Conservation (phyloP, 2,888 invertebrate genomes). For the Polietes domitor region DNA sequence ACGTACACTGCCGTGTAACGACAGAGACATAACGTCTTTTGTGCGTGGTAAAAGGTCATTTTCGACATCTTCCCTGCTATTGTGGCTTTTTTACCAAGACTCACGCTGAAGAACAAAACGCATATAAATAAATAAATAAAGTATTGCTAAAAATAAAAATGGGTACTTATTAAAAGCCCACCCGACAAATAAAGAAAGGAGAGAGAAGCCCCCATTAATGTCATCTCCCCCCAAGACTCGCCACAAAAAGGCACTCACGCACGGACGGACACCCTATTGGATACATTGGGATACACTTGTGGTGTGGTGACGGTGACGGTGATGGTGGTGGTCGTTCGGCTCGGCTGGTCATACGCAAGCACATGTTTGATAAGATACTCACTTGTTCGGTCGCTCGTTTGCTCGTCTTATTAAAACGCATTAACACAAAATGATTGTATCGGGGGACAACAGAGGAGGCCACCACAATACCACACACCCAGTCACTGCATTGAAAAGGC, state of each 20-base stretch:
- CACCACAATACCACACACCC: not conserved
- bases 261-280: not conserved
- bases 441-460: not conserved
- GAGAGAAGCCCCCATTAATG: not conserved
- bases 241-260: not conserved
- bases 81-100: not conserved
- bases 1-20: not conserved
- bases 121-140: not conserved
- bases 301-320: too few species aligned
- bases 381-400: too few species aligned
- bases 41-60: conserved; percentile 44
- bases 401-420: conserved; percentile 3
- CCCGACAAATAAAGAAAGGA: not conserved
- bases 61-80: not conserved
- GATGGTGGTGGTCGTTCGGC: not conserved
- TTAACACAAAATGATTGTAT: not conserved
- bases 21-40: conserved; percentile 33
- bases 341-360: not conserved
- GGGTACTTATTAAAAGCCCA: conserved; percentile 13
- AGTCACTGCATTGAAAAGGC: not conserved
- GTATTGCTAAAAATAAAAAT: conserved; percentile 12
- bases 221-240: not conserved
- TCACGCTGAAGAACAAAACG: not conserved
- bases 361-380: conserved; percentile 4
- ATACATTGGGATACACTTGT: too few species aligned